Conservation (phyloP, 2,113 vertebrate genomes). For the Dipodomys merriami region DNA sequence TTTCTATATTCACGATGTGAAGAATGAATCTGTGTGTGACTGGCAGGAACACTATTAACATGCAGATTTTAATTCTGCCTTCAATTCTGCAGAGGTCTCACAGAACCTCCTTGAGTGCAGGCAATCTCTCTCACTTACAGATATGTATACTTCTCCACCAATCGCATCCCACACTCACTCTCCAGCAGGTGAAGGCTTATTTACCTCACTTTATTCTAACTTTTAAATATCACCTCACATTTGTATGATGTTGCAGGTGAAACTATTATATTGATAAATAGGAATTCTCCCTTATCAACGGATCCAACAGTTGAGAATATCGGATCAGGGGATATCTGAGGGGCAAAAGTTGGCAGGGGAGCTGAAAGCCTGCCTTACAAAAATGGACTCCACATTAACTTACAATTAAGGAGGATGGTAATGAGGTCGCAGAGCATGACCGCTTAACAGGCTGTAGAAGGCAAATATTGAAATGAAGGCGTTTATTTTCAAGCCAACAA, state of each 20-base stretch:
- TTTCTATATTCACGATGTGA: slow-evolving; percentile 75
- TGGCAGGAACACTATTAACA: slow-evolving; percentile 82
- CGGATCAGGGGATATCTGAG: neutral
- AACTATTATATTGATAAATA: neutral
- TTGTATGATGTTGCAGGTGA: neutral
- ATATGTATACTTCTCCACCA: slow-evolving; percentile 17
- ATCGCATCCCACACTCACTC: neutral
- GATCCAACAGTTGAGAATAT: slow-evolving; percentile 4
- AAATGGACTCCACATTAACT: slow-evolving; percentile 79
- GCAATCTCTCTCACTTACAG: slow-evolving; percentile 53
- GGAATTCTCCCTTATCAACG: slow-evolving; percentile 34
- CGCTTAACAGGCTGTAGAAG: slow-evolving; percentile 85
- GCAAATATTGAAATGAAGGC: slow-evolving; percentile 85
- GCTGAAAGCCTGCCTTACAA: slow-evolving; percentile 63
- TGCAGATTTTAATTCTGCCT: slow-evolving; percentile 84
- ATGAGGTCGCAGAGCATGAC: slow-evolving; percentile 85
- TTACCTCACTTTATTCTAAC: slow-evolving; percentile 59
- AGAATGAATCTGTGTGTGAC: slow-evolving; percentile 79
- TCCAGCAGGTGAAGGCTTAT: neutral
- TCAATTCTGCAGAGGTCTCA: slow-evolving; percentile 59
- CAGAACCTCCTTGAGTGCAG: slow-evolving; percentile 60
- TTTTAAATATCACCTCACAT: slow-evolving; percentile 56
- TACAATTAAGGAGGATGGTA: slow-evolving; percentile 84
- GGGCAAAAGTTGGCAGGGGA: slow-evolving; percentile 59
- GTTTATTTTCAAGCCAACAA: slow-evolving; percentile 87